Conservation (phyloP, 2,113 vertebrate species). For the Falcunculus frontatus region DNA sequence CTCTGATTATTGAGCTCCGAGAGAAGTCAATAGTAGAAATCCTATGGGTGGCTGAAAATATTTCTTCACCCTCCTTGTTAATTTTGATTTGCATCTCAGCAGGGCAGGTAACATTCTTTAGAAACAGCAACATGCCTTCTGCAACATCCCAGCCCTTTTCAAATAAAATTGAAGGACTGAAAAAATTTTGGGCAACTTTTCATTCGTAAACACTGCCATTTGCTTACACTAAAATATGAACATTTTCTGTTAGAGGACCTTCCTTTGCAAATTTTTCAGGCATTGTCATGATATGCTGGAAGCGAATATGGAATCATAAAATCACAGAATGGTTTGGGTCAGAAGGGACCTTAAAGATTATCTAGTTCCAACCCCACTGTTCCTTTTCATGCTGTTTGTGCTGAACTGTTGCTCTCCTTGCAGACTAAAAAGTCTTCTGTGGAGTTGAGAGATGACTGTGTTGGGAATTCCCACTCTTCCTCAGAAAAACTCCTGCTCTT, state of each 20-base stretch:
- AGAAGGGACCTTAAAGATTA: background rate
- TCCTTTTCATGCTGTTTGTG: background rate
- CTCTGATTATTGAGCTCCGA: background rate
- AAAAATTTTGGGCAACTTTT: background rate
- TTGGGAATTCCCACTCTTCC: background rate
- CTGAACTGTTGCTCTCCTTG: background rate
- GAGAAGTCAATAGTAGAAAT: background rate
- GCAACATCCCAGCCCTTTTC: background rate
- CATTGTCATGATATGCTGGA: background rate
- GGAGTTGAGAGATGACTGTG: background rate
- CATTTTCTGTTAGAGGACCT: background rate
- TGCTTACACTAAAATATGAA: background rate
- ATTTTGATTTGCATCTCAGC: background rate
- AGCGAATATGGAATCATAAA: background rate
- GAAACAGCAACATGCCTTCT: background rate
- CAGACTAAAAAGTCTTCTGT: background rate
- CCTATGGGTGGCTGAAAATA: background rate
- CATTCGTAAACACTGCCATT: background rate
- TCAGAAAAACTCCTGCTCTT: background rate
- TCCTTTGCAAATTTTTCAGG: background rate
- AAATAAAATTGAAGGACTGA: background rate
- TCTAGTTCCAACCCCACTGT: background rate
- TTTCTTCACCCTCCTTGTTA: background rate
- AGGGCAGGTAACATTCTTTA: background rate
- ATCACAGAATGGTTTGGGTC: background rate